Base-by-base conservation (phyloP, 1,140 invertebrate species). In the Streblospio benedicti region DNA sequence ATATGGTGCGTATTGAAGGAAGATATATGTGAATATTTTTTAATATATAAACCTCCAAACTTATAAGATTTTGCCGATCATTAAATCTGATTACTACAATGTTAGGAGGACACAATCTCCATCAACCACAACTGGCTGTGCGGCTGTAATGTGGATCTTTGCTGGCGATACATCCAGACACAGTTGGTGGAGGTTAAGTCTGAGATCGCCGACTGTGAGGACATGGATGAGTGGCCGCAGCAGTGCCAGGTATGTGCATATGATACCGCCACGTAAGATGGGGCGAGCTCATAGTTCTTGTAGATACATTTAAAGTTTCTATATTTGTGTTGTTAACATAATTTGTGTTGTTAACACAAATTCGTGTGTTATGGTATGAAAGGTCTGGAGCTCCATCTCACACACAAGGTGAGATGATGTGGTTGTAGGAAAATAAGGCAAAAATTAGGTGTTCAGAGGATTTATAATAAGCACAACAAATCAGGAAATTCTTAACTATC, bases 81-180 rank as follows among this genome's bases (percentile, higher is more conserved):
- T 31, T 38, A 30, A 44, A 4, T n/a, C n/a, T n/a, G n/a, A n/a
- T n/a, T n/a, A n/a, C n/a, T n/a, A n/a, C n/a, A n/a, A n/a, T 76
- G 76, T 2, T 60, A 87, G 86, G 85, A 88, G 65, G 89, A 96
- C 71, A 93, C 93, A 27, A 93, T 97, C 67, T 97, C 94, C 0
- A 86, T 97, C 20, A 98, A 97, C 79, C 94, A 97, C 75, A 98
- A 97, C 74, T 97, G 92, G 90, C 83, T 97, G 43, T 97, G 97
- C 82, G 89, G 84, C 0, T 90, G 87, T 71, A 97, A 96, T 75
- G 81, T 96, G 51, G 67, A 81, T 38, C 71, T 79, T 32, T 84
- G 93, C 60, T 93, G 89, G 85, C 63, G 76, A 0, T 82, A 85
- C 33, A 71, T 97, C 16, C 77, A 83, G 59, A 73, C 76, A 20